Percentiles rank a stretch among this genome's conserved stretches.
phyloP scores from a whole-genome alignment of 2,113 vertebrate species.

The Urocitellus parryii region DNA sequence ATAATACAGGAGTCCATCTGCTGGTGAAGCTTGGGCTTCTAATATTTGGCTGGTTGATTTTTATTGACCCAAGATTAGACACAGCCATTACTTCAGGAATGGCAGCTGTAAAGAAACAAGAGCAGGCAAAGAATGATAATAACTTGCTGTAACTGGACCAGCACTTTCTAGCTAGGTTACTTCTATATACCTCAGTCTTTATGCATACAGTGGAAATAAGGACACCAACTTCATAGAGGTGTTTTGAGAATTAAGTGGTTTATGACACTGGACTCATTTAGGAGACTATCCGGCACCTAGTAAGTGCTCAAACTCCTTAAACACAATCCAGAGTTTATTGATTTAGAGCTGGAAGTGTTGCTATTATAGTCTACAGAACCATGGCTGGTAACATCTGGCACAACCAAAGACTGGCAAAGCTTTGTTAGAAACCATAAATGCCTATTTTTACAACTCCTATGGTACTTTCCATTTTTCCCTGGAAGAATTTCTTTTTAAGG shows the following conservation, averaged over 20 bases:
- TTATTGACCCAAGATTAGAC: slow-evolving; percentile 34
- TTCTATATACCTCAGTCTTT: not conserved
- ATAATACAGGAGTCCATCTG: not conserved
- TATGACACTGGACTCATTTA: not conserved
- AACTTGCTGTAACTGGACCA: not conserved
- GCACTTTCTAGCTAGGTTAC: not conserved
- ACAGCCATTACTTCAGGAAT: not conserved
- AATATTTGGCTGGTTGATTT: slow-evolving; percentile 13
- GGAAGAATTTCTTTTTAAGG: slow-evolving; percentile 22
- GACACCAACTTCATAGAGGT: not conserved
- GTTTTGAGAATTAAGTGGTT: not conserved
- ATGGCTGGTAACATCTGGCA: not conserved
- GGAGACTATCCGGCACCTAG: not conserved
- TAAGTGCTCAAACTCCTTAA: not conserved
- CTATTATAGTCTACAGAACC: not conserved
- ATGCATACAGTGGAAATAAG: not conserved
- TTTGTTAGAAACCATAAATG: slow-evolving; percentile 20
- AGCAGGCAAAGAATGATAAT: not conserved
- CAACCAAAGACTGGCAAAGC: not conserved
- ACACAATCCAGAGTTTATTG: not conserved
- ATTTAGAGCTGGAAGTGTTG: not conserved
- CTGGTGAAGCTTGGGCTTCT: not conserved
- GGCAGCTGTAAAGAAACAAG: not conserved
- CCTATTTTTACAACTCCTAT: slow-evolving; percentile 17
- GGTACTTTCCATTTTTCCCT: not conserved